Percentiles rank a stretch among this genome's conserved stretches.
Evolutionary conservation across 2,113 vertebrate species (phyloP).

Genomic region (Osmerus mordax): DNA sequence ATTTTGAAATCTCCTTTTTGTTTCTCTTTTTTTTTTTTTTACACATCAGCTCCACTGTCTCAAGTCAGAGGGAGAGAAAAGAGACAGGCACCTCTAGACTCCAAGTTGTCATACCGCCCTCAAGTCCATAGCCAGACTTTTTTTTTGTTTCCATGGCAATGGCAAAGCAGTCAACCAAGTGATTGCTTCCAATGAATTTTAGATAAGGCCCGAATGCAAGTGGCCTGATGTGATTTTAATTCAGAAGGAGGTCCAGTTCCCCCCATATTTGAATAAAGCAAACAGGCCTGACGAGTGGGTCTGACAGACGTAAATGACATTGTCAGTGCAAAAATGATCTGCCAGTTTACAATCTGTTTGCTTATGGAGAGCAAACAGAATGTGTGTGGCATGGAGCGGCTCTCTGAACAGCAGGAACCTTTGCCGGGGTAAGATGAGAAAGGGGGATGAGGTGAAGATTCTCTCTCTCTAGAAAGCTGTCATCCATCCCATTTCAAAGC

Average conservation of each 20-base stretch:
- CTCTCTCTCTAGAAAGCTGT: neutral
- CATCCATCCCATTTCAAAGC: neutral
- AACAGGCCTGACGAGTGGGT: constrained; percentile 83
- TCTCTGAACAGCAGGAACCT: constrained; percentile 79
- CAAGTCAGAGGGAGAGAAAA: constrained; percentile 44
- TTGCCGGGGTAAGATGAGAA: constrained; percentile 58
- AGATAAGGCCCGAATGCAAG: constrained; percentile 86
- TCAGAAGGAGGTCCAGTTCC: constrained; percentile 82
- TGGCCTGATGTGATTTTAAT: constrained; percentile 90
- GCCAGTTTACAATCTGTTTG: constrained; percentile 93
- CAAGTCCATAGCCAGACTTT: constrained; percentile 76
- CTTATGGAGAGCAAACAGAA: constrained; percentile 87
- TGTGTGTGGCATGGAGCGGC: constrained; percentile 82
- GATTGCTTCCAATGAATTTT: constrained; percentile 90
- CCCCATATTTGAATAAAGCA: constrained; percentile 93
- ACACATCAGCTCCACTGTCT: too few species aligned
- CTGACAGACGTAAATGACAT: constrained; percentile 91
- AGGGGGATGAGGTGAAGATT: neutral
- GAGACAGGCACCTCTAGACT: constrained; percentile 71
- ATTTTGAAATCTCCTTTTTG: too few species aligned
- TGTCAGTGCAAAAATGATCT: constrained; percentile 92
- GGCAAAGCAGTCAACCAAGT: constrained; percentile 77
- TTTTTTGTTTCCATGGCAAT: constrained; percentile 86
- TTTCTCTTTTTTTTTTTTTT: too few species aligned
- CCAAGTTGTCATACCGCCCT: constrained; percentile 78